Evolutionary conservation across 2,797 vertebrate genomes (phyloP), one percentile per base, ranked within the genome.

Genomic region (Crocidura indochinensis): DNA sequence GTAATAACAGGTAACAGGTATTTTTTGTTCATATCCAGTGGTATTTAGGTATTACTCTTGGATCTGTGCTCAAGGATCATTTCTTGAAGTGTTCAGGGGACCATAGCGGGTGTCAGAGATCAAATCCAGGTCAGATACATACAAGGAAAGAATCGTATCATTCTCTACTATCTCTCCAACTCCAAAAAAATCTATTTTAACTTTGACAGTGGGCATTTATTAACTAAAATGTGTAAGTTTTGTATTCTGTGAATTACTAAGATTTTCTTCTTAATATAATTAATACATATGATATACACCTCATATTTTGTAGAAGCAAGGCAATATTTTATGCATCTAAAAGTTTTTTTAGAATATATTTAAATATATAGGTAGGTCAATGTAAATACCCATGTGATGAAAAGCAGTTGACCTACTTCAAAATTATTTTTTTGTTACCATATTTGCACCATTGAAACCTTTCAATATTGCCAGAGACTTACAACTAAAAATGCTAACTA

Each of bases 251-350:
- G 77, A 88, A 88, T 90, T 92, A 26, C 38, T 84, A 19, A 10
- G 24, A 62, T 93, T 84, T 91, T 47, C 73, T 91, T 94, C 95
- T 88, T 64, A 90, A 92, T 88, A 81, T 91, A 26, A 76, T 65
- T 56, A 62, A 75, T 90, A 56, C 60, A 65, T 74, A 22, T 72
- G 38, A 93, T 73, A 15, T 91, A 38, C 53, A 12, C 74, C 81
- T 29, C 74, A 27, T 82, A 31, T 69, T 94, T 83, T 92, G 26
- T 85, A 65, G 53, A 92, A 79, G 17, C 74, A 60, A 93, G 62
- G 88, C 53, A 51, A 51, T 19, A 62, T 67, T 77, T 88, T 80
- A 94, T 90, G 60, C 86, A 81, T 77, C 15, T 80, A 74, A 94
- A 81, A 77, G 93, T 80, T 91, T 81, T 85, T 49, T 15, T 84